Evolutionary conservation across 2,113 vertebrate species (phyloP).

Genomic region (Falcunculus frontatus): DNA sequence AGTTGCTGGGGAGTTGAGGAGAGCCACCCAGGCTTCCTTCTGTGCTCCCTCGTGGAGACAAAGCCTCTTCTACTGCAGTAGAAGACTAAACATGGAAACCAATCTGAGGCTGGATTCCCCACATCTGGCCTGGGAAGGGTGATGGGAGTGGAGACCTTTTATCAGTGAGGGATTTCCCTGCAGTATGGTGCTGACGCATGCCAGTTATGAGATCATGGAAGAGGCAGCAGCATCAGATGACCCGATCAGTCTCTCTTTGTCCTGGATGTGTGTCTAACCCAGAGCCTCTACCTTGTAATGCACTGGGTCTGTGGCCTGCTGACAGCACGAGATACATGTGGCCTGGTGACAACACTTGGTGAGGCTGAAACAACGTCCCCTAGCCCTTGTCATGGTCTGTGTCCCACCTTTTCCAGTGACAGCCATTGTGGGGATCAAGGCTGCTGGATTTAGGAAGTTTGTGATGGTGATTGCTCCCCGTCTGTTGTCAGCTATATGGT

Average conservation of each 20-base stretch:
- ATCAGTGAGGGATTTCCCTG: not conserved
- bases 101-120: not conserved
- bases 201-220: conserved; percentile 2
- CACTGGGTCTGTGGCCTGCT: not conserved
- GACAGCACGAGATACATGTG: not conserved
- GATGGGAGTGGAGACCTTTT: not conserved
- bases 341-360: not conserved
- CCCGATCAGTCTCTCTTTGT: not conserved
- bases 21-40: not conserved
- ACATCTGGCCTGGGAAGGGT: accelerated
- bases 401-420: not conserved
- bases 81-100: not conserved
- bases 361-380: not conserved
- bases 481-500: not conserved
- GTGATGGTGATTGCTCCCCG: not conserved
- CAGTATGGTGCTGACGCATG: not conserved
- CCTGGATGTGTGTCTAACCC: not conserved
- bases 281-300: not conserved
- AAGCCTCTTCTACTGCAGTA: not conserved
- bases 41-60: not conserved
- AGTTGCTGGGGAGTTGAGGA: not conserved
- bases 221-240: not conserved
- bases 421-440: not conserved
- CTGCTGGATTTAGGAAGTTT: not conserved
- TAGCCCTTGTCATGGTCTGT: not conserved